These are phyloP conservation scores for Synergus japonicus DNA, from an alignment of 2,888 invertebrate genomes.

Conservation along the genomic window DNA sequence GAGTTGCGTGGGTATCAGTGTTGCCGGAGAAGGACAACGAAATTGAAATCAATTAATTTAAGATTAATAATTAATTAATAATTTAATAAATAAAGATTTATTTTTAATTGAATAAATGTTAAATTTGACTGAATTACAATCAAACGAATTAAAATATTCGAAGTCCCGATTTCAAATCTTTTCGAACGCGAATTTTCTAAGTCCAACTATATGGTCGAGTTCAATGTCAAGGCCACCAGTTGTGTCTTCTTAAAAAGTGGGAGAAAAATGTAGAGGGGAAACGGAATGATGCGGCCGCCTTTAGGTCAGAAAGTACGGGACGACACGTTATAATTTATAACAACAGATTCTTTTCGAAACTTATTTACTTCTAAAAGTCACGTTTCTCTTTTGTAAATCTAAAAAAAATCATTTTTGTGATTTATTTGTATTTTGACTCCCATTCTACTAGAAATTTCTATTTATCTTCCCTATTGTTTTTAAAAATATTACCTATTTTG, in stretches of 20 bases:
- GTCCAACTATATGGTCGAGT: too few relatives aligned
- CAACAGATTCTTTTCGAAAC: neutral
- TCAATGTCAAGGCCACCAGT: neutral
- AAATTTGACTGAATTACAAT: too few relatives aligned
- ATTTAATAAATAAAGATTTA: too few relatives aligned
- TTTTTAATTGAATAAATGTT: too few relatives aligned
- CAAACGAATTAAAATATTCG: too few relatives aligned
- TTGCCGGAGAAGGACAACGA: too few relatives aligned
- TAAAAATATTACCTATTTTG: neutral
- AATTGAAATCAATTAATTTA: too few relatives aligned
- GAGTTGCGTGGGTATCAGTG: slow-evolving; percentile 90
- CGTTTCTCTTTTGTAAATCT: neutral
- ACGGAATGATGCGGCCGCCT: neutral
- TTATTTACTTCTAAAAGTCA: neutral
- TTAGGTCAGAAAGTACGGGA: neutral
- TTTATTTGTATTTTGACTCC: neutral
- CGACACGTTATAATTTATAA: neutral
- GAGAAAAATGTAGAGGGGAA: slow-evolving; percentile 11
- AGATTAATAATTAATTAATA: too few relatives aligned
- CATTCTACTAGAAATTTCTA: neutral
- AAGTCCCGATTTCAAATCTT: too few relatives aligned
- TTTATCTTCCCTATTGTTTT: neutral
- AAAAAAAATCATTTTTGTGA: neutral
- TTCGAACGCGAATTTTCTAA: too few relatives aligned
- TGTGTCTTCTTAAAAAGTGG: slow-evolving; percentile 31